Base-by-base conservation (phyloP, 2,113 vertebrate species). In the Gila orcuttii region DNA sequence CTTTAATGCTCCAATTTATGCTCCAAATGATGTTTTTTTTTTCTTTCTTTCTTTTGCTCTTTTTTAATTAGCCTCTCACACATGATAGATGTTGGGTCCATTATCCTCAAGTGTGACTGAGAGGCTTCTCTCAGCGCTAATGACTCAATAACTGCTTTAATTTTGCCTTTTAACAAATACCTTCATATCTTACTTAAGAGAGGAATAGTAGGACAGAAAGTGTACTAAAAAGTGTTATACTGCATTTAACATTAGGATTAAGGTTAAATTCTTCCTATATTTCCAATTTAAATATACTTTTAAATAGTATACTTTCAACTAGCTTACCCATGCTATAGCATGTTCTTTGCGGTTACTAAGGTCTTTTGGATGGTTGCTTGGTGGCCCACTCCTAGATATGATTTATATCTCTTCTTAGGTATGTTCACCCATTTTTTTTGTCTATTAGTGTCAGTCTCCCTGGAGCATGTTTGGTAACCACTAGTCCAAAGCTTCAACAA, bases 1-100 rank as follows among this genome's bases (percentile, higher is more conserved):
- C 95, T 96, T 95, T 95, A 96, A 97, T 96, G 94, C 93, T 88
- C 93, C 92, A 95, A 96, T 96, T 96, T 92, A 96, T 95, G n/a
- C 82, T 59, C 68, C 82, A 83, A 83, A 83, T 83, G 6, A 73
- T 90, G 92, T 84, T 73, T 82, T 52, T 50, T 71, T 23, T 83
- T 39, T 84, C 64, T 83, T 78, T 84, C 79, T 79, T 42, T 47
- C 3, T 42, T 42, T 42, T 10, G 76, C 23, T 47, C n/a, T 93
- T 93, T 89, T 96, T 96, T 95, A 96, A 97, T 97, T 94, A 96
- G 93, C 92, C 92, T 94, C 95, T 91, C 93, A 76, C 85, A 92
- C 93, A 93, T 95, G 95, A 97, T 95, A 95, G 90, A 96, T 95
- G 94, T 94, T 95, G 95, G 96, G 94, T 95, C 95, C 96, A 96